Conservation (phyloP, 2,797 vertebrate genomes). For the Notoglanidium macrostoma region DNA sequence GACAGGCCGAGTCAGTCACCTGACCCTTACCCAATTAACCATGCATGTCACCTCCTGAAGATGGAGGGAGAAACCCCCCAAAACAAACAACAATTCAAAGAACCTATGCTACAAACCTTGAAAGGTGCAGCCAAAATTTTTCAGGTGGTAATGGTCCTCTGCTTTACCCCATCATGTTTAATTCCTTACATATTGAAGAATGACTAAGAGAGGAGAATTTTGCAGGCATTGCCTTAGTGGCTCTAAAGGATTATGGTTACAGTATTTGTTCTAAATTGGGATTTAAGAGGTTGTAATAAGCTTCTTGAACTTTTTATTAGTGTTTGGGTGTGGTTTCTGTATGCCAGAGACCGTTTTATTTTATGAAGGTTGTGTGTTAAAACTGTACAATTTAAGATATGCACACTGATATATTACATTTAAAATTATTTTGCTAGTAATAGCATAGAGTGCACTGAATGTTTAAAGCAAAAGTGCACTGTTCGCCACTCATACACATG, state of each 20-base stretch:
- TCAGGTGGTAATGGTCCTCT: neutral
- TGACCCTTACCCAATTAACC: neutral
- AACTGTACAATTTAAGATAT: neutral
- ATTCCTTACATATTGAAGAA: neutral
- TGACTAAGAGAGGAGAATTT: neutral
- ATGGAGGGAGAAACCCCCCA: neutral
- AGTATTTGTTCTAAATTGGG: conserved; percentile 1
- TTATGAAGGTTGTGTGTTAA: conserved; percentile 3
- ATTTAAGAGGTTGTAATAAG: neutral
- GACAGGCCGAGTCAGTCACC: neutral
- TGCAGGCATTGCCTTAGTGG: neutral
- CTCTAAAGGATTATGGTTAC: neutral
- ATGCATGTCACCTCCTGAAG: neutral
- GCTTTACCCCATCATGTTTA: neutral
- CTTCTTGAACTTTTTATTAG: neutral
- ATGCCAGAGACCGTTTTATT: neutral
- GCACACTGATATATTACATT: neutral
- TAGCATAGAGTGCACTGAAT: neutral
- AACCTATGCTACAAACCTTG: neutral
- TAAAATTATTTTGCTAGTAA: neutral
- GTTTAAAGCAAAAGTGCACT: neutral
- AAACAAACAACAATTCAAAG: neutral
- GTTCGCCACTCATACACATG: neutral
- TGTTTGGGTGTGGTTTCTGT: neutral
- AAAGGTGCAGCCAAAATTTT: neutral